Conservation (phyloP, 1,140 invertebrate genomes). For the Pectinophora gossypiella region DNA sequence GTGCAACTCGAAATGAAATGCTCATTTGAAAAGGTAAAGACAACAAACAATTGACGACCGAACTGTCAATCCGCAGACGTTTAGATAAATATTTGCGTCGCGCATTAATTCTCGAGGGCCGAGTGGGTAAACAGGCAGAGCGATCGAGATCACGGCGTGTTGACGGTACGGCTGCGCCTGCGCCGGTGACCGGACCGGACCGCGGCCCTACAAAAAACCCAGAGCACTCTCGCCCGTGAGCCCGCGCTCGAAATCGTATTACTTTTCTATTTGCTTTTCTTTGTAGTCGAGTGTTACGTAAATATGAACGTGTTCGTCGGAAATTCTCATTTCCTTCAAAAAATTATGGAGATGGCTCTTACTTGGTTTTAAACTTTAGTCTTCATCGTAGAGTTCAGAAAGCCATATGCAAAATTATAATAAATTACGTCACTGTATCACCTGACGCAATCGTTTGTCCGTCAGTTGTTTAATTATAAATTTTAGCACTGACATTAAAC, state of each 20-base stretch:
- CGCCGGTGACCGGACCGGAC: not conserved
- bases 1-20: slow-evolving; percentile 68
- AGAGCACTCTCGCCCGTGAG: slow-evolving; percentile 35
- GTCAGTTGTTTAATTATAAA: not conserved
- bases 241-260: slow-evolving; percentile 59
- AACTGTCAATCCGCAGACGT: slow-evolving; percentile 73
- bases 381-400: too few relatives aligned
- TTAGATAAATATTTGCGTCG: slow-evolving; percentile 72
- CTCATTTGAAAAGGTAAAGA: slow-evolving; percentile 70
- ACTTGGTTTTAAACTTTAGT: not conserved
- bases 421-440: too few relatives aligned
- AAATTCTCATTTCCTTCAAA: slow-evolving; percentile 64
- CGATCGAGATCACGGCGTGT: slow-evolving; percentile 61
- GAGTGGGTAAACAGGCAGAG: slow-evolving; percentile 52
- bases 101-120: slow-evolving; percentile 68
- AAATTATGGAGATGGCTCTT: slow-evolving; percentile 39
- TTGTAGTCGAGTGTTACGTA: slow-evolving; percentile 73
- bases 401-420: too few relatives aligned
- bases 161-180: slow-evolving; percentile 14
- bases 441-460: too few relatives aligned
- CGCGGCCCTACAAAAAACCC: slow-evolving; percentile 39
- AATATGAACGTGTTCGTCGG: slow-evolving; percentile 64
- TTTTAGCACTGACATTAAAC: not conserved
- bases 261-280: slow-evolving; percentile 70
- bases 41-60: slow-evolving; percentile 72